Evolutionary conservation across 2,888 invertebrate species (phyloP), one percentile per base, ranked within the genome.

Genomic region (Strigamia maritima): DNA sequence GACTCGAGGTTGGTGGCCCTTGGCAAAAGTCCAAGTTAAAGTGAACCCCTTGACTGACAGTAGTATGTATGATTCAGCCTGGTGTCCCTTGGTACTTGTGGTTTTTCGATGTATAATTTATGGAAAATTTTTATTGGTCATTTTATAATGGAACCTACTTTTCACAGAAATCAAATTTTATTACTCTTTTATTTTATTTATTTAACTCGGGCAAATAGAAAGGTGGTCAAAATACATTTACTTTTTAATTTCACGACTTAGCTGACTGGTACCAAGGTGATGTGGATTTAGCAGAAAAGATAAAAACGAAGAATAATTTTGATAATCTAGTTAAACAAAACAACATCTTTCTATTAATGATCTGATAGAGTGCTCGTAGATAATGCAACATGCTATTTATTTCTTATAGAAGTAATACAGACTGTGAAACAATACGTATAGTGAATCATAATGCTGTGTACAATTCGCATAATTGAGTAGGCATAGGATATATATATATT

Each of bases 1-100:
- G n/a, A 35, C 3, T 49, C 49, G 60, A 60, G 60, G 60, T 60
- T 60, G 60, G 60, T 60, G 60, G 60, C 60, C 60, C 60, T 19
- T 60, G 60, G 60, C 60, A 24, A 60, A 60, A 60, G 7, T 60
- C 60, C 60, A 60, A 60, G 19, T 49, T 49, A 19, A 49, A 49
- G 49, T 49, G 49, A 49, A 49, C 49, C 19, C 19, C 19, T 49
- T 19, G 14, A 49, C n/a, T n/a, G n/a, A n/a, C n/a, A n/a, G n/a
- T n/a, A n/a, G 49, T 49, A 16, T 49, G 49, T 8, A 8, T 35
- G 8, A 49, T 7, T 19, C 49, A 19, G 19, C 49, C 49, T 49
- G 19, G 49, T 19, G 49, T 19, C 16, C 16, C 49, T 19, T 49
- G 49, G 49, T 49, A 49, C 49, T 31, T 35, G 35, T 35, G 35